Conservation (phyloP, 2,888 invertebrate genomes). For the Limnephilus lunatus region DNA sequence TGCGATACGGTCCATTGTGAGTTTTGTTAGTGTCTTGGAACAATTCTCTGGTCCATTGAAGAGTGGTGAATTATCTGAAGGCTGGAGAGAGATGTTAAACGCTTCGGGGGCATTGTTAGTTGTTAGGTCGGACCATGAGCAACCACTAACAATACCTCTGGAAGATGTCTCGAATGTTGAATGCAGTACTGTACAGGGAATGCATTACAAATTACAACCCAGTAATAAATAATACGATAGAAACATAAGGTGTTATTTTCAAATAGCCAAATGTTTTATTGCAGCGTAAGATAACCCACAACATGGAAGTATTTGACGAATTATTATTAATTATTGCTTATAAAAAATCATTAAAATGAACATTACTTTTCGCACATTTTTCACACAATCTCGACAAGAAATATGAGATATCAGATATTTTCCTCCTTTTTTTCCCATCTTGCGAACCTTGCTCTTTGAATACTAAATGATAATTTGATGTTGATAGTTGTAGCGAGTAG, state of each 20-base stretch:
- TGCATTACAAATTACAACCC: neutral
- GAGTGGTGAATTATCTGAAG: neutral
- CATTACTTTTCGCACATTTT: neutral
- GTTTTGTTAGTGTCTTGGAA: neutral
- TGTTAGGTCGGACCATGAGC: neutral
- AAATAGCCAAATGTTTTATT: neutral
- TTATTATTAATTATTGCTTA: too few species aligned
- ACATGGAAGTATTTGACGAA: too few species aligned
- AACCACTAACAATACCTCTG: neutral
- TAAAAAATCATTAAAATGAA: neutral
- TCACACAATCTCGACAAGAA: neutral
- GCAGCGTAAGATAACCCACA: too few species aligned
- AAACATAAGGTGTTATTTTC: neutral
- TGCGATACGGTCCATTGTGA: conserved; percentile 5
- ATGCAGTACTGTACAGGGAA: too few species aligned
- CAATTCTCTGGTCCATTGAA: conserved; percentile 3
- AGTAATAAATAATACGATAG: neutral
- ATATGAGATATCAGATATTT: neutral
- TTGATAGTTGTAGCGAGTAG: neutral
- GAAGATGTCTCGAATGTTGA: neutral
- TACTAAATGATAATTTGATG: neutral
- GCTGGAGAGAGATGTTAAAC: conserved; percentile 6
- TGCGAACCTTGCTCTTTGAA: neutral
- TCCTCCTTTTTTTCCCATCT: too few species aligned
- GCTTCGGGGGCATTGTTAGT: neutral